A percentile compares a stretch with the other conserved stretches of the same genome.
phyloP scores from a whole-genome alignment of 2,888 invertebrate species.

The Noctua fimbriata region DNA sequence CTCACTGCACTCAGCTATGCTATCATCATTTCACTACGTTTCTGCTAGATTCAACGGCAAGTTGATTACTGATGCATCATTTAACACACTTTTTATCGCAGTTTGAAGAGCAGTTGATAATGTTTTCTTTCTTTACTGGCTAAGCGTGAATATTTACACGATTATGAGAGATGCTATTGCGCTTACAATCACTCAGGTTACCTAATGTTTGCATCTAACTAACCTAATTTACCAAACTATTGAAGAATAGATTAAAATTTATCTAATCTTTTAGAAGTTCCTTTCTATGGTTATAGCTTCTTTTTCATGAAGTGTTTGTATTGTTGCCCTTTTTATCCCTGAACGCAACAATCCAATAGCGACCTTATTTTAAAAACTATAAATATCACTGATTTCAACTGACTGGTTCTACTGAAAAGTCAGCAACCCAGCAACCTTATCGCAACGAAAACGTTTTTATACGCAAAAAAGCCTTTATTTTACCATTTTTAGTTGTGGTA shows the following conservation, averaged over 20 bases:
- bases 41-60: slow-evolving; percentile 13
- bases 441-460: background rate
- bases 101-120: background rate
- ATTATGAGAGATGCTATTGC: slow-evolving; percentile 8
- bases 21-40: background rate
- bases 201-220: background rate
- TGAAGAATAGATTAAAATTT: too few relatives aligned
- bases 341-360: background rate
- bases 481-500: too few relatives aligned
- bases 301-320: background rate
- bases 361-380: background rate
- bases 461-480: too few relatives aligned
- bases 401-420: background rate
- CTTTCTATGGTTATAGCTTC: background rate
- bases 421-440: background rate
- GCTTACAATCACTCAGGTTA: background rate
- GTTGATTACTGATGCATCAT: slow-evolving; percentile 45
- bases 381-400: background rate
- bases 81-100: slow-evolving; percentile 33
- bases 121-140: slow-evolving; percentile 29
- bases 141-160: slow-evolving; percentile 20
- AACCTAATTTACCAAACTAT: background rate
- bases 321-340: background rate
- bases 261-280: background rate
- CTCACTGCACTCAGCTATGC: background rate